Percentiles rank a stretch among this genome's conserved stretches.
phyloP scores from a whole-genome alignment of 2,113 vertebrate genomes.

The Bungarus multicinctus region DNA sequence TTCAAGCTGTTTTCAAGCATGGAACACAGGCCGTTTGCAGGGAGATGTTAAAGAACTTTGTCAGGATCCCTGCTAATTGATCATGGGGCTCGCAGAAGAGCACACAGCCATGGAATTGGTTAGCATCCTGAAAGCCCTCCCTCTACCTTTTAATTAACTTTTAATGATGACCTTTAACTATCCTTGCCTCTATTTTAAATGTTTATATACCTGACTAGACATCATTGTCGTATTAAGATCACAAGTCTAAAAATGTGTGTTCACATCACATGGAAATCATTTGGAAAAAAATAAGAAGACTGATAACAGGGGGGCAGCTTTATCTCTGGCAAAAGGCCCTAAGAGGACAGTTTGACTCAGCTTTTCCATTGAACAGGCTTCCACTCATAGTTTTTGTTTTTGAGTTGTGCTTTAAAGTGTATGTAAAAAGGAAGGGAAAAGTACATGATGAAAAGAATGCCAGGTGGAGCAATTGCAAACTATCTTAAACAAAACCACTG shows the following conservation, averaged over 20 bases:
- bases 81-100: not conserved
- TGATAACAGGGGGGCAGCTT: not conserved
- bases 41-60: no score
- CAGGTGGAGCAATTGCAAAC: constrained; percentile 33
- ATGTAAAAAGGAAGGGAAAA: not conserved
- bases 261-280: not conserved
- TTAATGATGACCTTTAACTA: not conserved
- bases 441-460: constrained; percentile 15
- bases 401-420: constrained; percentile 9
- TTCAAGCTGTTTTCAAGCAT: no score
- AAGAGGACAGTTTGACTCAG: not conserved
- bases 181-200: not conserved
- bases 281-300: not conserved
- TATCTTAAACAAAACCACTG: constrained; percentile 57
- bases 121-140: not conserved
- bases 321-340: not conserved
- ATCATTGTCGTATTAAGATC: not conserved
- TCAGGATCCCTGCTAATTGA: no score
- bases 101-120: not conserved
- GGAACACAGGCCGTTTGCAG: no score
- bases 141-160: not conserved
- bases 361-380: not conserved
- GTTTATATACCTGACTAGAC: not conserved
- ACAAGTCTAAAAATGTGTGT: not conserved
- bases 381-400: constrained; percentile 21